Evolutionary conservation across 2,888 invertebrate species (phyloP).

Genomic region (Arge pagana): DNA sequence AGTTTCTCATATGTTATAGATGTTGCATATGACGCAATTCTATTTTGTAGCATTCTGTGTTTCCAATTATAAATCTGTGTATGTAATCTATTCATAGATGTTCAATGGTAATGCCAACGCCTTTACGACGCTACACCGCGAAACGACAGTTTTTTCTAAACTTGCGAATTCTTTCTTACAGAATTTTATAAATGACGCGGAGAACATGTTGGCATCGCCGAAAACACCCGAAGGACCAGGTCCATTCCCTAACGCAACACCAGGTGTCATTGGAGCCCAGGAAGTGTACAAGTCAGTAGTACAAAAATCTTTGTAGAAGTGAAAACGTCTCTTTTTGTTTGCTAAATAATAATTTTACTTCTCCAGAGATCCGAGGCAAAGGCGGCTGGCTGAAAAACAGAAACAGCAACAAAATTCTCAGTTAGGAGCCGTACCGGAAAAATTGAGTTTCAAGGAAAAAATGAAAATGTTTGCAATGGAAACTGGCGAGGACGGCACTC

Average conservation of each 20-base stretch:
- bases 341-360: background rate
- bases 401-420: slow-evolving; percentile 65
- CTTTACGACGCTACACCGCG: background rate
- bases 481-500: slow-evolving; percentile 90
- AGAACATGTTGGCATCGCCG: slow-evolving; percentile 77
- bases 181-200: slow-evolving; percentile 81
- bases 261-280: slow-evolving; percentile 97
- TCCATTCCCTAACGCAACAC: slow-evolving; percentile 70
- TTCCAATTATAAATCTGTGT: background rate
- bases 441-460: slow-evolving; percentile 96
- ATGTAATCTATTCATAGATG: slow-evolving; percentile 7
- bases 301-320: background rate
- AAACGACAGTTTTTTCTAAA: background rate
- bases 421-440: slow-evolving; percentile 80
- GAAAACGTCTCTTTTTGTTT: background rate
- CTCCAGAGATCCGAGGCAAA: slow-evolving; percentile 83
- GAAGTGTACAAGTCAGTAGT: slow-evolving; percentile 84
- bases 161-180: slow-evolving; percentile 52
- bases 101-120: slow-evolving; percentile 4
- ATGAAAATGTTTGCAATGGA: slow-evolving; percentile 99
- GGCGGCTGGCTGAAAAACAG: slow-evolving; percentile 82
- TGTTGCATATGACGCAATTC: too few species aligned
- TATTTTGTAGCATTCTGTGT: background rate
- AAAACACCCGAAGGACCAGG: slow-evolving; percentile 69
- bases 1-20: slow-evolving; percentile 1